These are phyloP conservation scores for Drosophila sp. DNA, from an alignment of 1,140 invertebrate genomes.

Conservation along the genomic window DNA sequence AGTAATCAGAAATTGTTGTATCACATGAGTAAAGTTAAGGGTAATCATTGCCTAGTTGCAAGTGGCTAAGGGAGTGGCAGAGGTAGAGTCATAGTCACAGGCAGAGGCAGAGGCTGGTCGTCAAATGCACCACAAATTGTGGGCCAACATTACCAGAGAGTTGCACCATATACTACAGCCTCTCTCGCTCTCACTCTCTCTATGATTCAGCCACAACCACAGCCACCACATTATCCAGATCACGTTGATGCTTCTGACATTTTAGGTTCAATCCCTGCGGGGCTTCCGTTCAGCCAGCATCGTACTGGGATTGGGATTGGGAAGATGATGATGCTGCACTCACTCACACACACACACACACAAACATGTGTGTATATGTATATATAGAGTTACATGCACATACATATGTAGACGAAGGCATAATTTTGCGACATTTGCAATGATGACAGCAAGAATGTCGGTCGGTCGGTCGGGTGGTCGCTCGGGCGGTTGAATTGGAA, in stretches of 20 bases:
- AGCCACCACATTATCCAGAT: conserved; percentile 72
- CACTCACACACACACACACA: conserved; percentile 17
- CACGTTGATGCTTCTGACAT: conserved; percentile 76
- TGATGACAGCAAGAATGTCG: conserved; percentile 67
- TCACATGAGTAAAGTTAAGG: conserved; percentile 61
- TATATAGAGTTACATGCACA: conserved; percentile 10
- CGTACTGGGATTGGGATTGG: conserved; percentile 6
- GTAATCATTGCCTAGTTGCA: conserved; percentile 59
- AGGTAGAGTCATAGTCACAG: not conserved
- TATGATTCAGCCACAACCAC: conserved; percentile 34
- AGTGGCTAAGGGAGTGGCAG: conserved; percentile 14
- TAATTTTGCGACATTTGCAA: conserved; percentile 76
- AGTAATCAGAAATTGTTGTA: conserved; percentile 23
- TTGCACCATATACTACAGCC: not conserved
- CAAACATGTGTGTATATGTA: not conserved
- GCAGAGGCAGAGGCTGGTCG: not conserved
- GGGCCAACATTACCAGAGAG: conserved; percentile 21
- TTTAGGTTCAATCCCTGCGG: conserved; percentile 78
- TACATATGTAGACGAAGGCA: conserved; percentile 44
- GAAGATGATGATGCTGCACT: conserved; percentile 32
- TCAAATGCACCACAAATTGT: conserved; percentile 45
- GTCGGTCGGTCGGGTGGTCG: not conserved
- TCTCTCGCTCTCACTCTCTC: not conserved
- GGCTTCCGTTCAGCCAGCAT: conserved; percentile 52
- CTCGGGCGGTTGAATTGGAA: too few relatives aligned